phyloP scores from a whole-genome alignment of 1,140 invertebrate genomes.

The Neodiprion fabricii region DNA sequence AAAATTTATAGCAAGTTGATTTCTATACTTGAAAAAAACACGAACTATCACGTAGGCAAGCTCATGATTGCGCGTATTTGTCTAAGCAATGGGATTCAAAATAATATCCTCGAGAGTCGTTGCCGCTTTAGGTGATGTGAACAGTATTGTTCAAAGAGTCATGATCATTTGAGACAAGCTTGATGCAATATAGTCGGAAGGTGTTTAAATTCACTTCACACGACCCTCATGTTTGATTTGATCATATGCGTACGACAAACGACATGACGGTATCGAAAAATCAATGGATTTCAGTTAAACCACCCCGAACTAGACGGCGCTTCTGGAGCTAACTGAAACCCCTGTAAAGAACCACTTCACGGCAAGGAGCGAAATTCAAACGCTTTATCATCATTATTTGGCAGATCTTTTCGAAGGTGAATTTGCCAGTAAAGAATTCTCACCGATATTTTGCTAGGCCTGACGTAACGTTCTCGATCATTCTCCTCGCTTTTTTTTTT shows the following conservation, averaged over 20 bases:
- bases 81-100: neutral
- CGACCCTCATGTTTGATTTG: neutral
- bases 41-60: neutral
- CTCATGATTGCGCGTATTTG: neutral
- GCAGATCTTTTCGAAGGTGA: too few relatives aligned
- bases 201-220: neutral
- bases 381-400: neutral
- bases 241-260: neutral
- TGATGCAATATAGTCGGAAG: neutral
- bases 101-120: neutral
- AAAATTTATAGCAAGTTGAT: neutral
- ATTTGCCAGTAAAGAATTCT: too few relatives aligned
- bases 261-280: constrained; percentile 1
- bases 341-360: neutral
- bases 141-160: neutral
- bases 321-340: neutral
- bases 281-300: neutral
- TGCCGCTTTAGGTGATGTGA: neutral
- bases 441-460: too few relatives aligned
- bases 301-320: neutral
- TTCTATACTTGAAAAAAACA: neutral
- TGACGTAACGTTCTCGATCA: too few relatives aligned
- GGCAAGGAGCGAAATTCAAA: neutral
- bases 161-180: neutral
- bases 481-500: too few relatives aligned